A percentile compares a stretch with the other conserved stretches of the same genome.
These are phyloP conservation scores for Coilia nasus DNA, from an alignment of 2,797 vertebrate species.

Conservation along the genomic window DNA sequence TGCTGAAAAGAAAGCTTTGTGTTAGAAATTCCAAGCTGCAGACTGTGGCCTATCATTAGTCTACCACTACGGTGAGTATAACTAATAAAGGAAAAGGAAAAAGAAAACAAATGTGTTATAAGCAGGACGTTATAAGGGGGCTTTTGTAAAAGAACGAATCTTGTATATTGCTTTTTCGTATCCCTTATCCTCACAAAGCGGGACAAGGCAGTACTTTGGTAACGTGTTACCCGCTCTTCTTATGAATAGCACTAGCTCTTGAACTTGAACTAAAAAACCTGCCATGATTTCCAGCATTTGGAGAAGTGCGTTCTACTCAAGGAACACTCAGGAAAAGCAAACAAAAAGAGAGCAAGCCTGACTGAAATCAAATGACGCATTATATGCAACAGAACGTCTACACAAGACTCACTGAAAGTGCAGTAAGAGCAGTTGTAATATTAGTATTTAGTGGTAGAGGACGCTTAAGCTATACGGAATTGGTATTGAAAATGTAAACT, in stretches of 20 bases:
- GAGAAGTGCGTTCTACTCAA: neutral
- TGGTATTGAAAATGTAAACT: neutral
- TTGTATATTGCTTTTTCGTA: neutral
- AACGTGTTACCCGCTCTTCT: neutral
- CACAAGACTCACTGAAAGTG: neutral
- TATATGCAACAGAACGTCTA: neutral
- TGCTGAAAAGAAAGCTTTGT: conserved; percentile 49
- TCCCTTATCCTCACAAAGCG: neutral
- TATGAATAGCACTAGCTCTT: neutral
- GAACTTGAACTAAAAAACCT: neutral
- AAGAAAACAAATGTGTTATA: neutral
- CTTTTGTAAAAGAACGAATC: neutral
- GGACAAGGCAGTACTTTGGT: neutral
- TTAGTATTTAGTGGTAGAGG: neutral
- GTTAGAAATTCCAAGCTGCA: conserved; percentile 35
- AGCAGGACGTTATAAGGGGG: neutral
- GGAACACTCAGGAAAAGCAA: neutral
- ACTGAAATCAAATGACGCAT: neutral
- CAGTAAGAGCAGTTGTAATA: neutral
- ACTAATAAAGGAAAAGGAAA: neutral
- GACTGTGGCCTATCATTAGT: conserved; percentile 24
- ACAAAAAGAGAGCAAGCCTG: neutral
- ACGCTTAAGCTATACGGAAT: neutral
- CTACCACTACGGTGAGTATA: neutral
- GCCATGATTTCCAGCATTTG: neutral